A percentile compares a stretch with the other conserved stretches of the same genome.
phyloP scores from a whole-genome alignment of 1,140 invertebrate species.

The Atta texana region DNA sequence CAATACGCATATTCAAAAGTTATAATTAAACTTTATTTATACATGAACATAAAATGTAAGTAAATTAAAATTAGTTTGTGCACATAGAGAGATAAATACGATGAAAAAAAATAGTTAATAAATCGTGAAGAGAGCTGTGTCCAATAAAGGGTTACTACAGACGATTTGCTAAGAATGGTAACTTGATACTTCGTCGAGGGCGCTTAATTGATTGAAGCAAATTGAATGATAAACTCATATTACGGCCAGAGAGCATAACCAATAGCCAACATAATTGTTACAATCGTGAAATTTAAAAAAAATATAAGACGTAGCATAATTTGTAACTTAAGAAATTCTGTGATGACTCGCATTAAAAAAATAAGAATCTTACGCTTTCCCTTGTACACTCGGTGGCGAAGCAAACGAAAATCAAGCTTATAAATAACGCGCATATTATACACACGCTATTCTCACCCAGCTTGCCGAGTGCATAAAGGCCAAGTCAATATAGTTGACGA shows the following conservation, averaged over 20 bases:
- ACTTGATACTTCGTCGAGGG: constrained; percentile 44
- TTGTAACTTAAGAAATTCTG: background rate
- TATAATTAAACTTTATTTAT: constrained; percentile 43
- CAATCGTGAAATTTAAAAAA: background rate
- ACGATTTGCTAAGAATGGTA: constrained; percentile 48
- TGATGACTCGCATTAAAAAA: background rate
- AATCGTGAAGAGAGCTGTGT: constrained; percentile 16
- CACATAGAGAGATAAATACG: background rate
- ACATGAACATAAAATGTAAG: constrained; percentile 24
- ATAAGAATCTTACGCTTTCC: background rate
- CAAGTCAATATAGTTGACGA: constrained; percentile 70
- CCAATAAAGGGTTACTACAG: constrained; percentile 21
- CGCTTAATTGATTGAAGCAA: constrained; percentile 47
- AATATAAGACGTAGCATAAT: background rate
- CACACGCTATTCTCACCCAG: constrained; percentile 36
- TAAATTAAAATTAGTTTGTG: background rate
- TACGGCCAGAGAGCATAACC: background rate
- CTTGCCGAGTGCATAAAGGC: constrained; percentile 73
- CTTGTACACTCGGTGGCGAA: background rate
- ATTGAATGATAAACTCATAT: constrained; percentile 41
- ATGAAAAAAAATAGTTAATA: constrained; percentile 41
- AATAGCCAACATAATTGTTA: constrained; percentile 4
- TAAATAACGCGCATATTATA: constrained; percentile 61
- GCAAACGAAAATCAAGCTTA: constrained; percentile 42
- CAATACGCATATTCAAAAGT: constrained; percentile 33